Evolutionary conservation across 2,888 invertebrate genomes (phyloP).

Genomic region (Capitulum mitella): DNA sequence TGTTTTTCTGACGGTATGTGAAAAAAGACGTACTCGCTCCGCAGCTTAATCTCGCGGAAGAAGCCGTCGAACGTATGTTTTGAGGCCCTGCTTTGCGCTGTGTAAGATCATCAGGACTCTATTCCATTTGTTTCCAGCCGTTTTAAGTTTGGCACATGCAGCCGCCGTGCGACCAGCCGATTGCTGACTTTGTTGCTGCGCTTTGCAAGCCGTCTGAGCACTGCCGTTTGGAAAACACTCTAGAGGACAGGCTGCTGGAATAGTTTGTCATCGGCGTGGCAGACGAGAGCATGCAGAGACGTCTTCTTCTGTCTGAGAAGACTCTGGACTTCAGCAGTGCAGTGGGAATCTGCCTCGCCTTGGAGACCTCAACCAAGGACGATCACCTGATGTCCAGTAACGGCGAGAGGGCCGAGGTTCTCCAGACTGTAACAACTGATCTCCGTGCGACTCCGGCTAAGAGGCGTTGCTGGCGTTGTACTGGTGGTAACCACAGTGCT

Average conservation of each 20-base stretch:
- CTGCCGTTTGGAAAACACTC: neutral
- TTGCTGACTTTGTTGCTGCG: neutral
- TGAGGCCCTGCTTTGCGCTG: neutral
- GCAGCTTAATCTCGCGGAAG: neutral
- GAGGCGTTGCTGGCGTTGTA: too few species aligned
- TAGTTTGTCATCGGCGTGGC: too few species aligned
- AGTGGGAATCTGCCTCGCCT: neutral
- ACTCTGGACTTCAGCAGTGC: neutral
- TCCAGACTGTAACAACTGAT: too few species aligned
- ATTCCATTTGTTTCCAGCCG: neutral
- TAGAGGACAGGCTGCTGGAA: neutral
- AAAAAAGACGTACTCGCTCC: neutral
- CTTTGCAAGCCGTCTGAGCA: neutral
- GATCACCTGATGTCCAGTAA: too few species aligned
- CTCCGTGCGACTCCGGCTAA: too few species aligned
- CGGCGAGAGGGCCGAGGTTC: too few species aligned
- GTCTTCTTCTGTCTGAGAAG: neutral
- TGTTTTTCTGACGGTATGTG: neutral
- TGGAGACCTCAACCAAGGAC: neutral
- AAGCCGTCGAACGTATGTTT: neutral
- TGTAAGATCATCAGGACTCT: neutral
- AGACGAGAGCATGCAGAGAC: neutral
- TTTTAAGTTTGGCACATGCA: neutral
- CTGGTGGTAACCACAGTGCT: too few species aligned
- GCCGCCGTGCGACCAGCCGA: neutral